Conservation (phyloP, 2,888 invertebrate genomes). For the Drosophila bunnanda region DNA sequence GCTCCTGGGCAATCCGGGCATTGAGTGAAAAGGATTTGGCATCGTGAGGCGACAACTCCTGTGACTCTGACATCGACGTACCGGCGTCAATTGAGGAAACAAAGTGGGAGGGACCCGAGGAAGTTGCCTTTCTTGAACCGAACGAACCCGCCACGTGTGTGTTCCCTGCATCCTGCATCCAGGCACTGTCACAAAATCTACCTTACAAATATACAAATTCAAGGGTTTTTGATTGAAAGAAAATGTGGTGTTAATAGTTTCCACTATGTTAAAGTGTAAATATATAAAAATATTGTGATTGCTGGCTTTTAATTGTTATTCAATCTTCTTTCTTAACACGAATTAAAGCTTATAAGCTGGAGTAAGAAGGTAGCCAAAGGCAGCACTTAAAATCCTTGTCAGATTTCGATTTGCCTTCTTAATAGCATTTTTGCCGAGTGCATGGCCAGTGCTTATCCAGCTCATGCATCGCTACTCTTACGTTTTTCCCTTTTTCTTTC, state of each 20-base stretch:
- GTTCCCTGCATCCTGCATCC: background rate
- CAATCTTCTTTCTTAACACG: background rate
- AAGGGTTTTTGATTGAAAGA: no score
- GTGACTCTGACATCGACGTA: slow-evolving; percentile 37
- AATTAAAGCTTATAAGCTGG: background rate
- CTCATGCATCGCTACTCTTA: slow-evolving; percentile 39
- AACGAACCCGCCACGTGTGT: slow-evolving; percentile 15
- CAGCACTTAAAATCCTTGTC: background rate
- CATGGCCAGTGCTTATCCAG: slow-evolving; percentile 27
- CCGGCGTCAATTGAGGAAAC: slow-evolving; percentile 70
- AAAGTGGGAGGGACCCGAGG: slow-evolving; percentile 57
- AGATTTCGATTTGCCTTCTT: no score
- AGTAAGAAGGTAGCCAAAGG: background rate
- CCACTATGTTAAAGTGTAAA: no score
- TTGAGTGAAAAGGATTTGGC: slow-evolving; percentile 76
- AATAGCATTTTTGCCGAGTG: slow-evolving; percentile 2
- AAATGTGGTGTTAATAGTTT: no score
- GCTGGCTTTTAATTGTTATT: background rate
- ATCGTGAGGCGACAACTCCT: slow-evolving; percentile 30
- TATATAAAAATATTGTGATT: no score
- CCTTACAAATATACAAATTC: no score
- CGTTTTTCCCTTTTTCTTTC: slow-evolving; percentile 3
- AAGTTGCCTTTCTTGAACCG: slow-evolving; percentile 32
- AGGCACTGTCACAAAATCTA: background rate
- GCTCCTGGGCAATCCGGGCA: slow-evolving; percentile 43